A percentile compares a stretch with the other conserved stretches of the same genome.
These are phyloP conservation scores for Cephus rjabovi DNA, from an alignment of 2,888 invertebrate species.

Conservation along the genomic window DNA sequence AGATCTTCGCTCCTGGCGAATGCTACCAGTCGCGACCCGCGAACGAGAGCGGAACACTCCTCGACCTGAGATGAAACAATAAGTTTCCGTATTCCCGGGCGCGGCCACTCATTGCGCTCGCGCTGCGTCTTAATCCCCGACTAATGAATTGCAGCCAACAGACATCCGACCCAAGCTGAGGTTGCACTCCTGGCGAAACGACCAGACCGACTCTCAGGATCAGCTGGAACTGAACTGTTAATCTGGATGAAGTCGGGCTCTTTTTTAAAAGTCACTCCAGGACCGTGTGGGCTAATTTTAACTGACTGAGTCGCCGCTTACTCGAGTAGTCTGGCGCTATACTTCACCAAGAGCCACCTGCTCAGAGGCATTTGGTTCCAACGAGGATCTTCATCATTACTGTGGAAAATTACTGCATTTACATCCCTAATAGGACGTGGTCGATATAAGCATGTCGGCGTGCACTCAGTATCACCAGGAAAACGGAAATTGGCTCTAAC, in stretches of 20 bases:
- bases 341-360: constrained; percentile 17
- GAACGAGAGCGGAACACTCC: background rate
- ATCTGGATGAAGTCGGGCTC: constrained; percentile 34
- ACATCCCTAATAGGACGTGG: constrained; percentile 56
- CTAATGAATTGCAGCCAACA: constrained; percentile 47
- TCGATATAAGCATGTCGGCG: constrained; percentile 46
- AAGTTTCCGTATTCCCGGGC: constrained; percentile 20
- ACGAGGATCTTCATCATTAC: constrained; percentile 48
- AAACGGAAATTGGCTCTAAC: constrained; percentile 17
- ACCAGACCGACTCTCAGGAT: background rate
- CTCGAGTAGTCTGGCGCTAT: background rate
- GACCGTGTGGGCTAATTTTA: constrained; percentile 38
- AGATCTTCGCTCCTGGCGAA: constrained; percentile 3
- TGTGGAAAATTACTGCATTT: constrained; percentile 54
- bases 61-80: background rate
- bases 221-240: constrained; percentile 28
- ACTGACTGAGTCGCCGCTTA: constrained; percentile 18
- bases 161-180: constrained; percentile 23
- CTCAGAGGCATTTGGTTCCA: constrained; percentile 49
- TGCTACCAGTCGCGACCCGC: background rate
- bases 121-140: constrained; percentile 45
- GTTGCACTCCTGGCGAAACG: background rate
- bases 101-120: constrained; percentile 45
- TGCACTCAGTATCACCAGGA: constrained; percentile 33
- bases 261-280: constrained; percentile 16